These are phyloP conservation scores for Embidobia sp. DNA, from an alignment of 2,888 invertebrate genomes.

Conservation along the genomic window DNA sequence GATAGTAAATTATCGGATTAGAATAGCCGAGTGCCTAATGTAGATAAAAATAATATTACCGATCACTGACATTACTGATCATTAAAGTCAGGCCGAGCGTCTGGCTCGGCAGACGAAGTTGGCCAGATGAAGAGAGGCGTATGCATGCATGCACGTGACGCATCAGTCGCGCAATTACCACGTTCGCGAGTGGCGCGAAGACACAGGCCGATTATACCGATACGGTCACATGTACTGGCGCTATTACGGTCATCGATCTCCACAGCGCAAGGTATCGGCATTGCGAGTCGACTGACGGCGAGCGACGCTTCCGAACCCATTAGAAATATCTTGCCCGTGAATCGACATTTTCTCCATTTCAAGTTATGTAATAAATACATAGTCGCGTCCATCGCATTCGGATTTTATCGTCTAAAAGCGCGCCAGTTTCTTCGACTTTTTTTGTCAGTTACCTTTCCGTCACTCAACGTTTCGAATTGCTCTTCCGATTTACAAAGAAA, in stretches of 20 bases:
- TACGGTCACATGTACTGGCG: conserved; percentile 42
- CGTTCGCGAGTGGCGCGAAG: conserved; percentile 52
- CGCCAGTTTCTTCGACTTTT: conserved; percentile 20
- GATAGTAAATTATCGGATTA: too few species aligned
- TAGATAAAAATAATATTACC: not conserved
- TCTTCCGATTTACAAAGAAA: conserved; percentile 34
- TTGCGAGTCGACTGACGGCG: conserved; percentile 41
- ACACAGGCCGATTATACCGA: conserved; percentile 49
- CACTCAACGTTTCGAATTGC: conserved; percentile 22
- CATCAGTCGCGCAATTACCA: conserved; percentile 53
- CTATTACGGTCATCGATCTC: conserved; percentile 58
- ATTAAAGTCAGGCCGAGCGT: conserved; percentile 20
- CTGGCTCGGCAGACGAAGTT: conserved; percentile 10
- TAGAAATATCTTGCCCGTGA: conserved; percentile 55
- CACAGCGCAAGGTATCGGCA: conserved; percentile 22
- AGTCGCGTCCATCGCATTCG: conserved; percentile 23
- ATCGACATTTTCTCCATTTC: conserved; percentile 53
- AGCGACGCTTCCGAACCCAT: conserved; percentile 57
- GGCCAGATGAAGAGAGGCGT: conserved; percentile 32
- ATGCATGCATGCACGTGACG: conserved; percentile 32
- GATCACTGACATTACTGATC: conserved; percentile 9
- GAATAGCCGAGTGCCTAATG: too few species aligned
- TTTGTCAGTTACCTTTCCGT: conserved; percentile 27
- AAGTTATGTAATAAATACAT: conserved; percentile 57
- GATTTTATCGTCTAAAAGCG: conserved; percentile 41